Conservation (phyloP, 2,888 invertebrate species). For the Metallyticus violacea region DNA sequence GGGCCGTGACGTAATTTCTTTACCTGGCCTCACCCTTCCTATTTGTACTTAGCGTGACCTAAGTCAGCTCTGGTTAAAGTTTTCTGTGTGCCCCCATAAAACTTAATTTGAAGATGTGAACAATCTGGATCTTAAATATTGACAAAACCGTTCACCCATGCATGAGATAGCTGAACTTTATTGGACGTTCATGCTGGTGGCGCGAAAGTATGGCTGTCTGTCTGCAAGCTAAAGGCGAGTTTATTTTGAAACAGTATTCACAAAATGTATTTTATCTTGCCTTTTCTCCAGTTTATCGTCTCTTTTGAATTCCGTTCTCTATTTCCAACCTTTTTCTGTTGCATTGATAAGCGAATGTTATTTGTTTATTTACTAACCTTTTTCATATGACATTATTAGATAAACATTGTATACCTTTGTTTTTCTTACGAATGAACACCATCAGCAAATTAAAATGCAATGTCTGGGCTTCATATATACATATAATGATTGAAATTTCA, state of each 20-base stretch:
- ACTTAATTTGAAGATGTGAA: neutral
- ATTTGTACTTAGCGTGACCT: neutral
- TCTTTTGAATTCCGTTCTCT: too few species aligned
- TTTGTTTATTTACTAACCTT: too few species aligned
- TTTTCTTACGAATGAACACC: too few species aligned
- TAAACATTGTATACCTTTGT: too few species aligned
- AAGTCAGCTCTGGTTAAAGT: neutral
- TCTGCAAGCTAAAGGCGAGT: neutral
- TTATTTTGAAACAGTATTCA: neutral
- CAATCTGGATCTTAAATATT: conserved; percentile 15
- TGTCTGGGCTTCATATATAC: too few species aligned
- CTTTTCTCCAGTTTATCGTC: too few species aligned
- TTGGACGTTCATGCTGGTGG: neutral
- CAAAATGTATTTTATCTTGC: too few species aligned
- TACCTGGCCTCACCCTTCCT: neutral
- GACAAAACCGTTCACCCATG: neutral
- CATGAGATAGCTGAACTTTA: neutral
- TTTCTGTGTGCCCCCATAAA: neutral
- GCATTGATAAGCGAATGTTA: too few species aligned
- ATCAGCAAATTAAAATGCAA: too few species aligned
- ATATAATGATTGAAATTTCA: too few species aligned
- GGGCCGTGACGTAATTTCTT: neutral
- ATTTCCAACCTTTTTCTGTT: neutral
- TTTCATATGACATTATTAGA: too few species aligned
- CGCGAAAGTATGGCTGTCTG: neutral